Conservation (phyloP, 2,113 vertebrate genomes). For the Mormyrus lacerda region DNA sequence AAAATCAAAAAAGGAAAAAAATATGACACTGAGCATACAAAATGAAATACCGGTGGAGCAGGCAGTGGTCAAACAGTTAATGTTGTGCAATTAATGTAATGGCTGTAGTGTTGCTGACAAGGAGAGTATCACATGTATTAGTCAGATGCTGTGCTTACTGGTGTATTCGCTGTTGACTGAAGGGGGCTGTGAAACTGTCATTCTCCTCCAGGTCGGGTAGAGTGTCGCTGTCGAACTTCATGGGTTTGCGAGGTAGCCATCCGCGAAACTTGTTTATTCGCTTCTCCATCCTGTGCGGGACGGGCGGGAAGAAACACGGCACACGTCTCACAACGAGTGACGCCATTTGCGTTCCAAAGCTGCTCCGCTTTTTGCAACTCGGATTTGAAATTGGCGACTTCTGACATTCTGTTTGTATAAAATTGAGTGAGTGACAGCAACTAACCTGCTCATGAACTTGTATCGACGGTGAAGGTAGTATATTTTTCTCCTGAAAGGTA, state of each 20-base stretch:
- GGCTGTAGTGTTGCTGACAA: neutral
- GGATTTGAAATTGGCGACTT: neutral
- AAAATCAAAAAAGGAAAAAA: neutral
- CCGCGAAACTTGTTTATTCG: constrained; percentile 86
- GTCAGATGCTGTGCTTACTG: constrained; percentile 68
- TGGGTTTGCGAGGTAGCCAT: constrained; percentile 88
- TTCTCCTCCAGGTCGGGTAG: constrained; percentile 90
- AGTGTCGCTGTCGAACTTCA: constrained; percentile 84
- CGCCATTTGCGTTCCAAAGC: neutral
- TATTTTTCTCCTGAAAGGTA: constrained; percentile 86
- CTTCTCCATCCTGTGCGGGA: constrained; percentile 78
- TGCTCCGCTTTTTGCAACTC: neutral
- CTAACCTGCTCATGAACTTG: constrained; percentile 92
- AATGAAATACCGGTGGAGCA: neutral
- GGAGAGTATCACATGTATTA: neutral
- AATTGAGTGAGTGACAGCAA: constrained; percentile 15
- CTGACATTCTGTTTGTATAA: neutral
- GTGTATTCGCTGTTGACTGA: constrained; percentile 89
- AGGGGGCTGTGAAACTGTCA: constrained; percentile 91
- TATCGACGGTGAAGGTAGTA: constrained; percentile 85
- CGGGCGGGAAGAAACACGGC: neutral
- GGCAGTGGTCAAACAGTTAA: neutral
- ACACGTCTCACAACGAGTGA: neutral
- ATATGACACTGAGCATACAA: neutral
- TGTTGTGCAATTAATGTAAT: no score